These are phyloP conservation scores for Unio delphinus DNA, from an alignment of 2,888 invertebrate genomes.

Conservation along the genomic window DNA sequence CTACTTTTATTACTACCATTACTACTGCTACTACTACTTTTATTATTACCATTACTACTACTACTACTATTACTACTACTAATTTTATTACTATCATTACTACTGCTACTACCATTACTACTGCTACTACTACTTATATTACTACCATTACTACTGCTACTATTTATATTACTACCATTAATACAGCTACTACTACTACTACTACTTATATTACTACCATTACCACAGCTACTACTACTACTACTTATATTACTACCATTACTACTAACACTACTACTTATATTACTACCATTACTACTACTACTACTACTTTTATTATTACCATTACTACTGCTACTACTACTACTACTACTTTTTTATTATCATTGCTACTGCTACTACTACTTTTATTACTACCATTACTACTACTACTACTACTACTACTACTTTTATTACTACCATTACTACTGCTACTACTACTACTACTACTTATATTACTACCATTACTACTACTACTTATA, in stretches of 20 bases:
- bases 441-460: not conserved
- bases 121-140: slow-evolving; percentile 7
- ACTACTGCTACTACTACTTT: slow-evolving; percentile 12
- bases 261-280: slow-evolving; percentile 5
- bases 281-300: slow-evolving; percentile 32
- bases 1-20: slow-evolving; percentile 11
- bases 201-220: not conserved
- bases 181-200: not conserved
- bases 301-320: slow-evolving; percentile 5
- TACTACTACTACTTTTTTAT: not conserved
- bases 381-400: slow-evolving; percentile 1
- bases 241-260: slow-evolving; percentile 7
- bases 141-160: slow-evolving; percentile 76
- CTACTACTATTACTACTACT: slow-evolving; percentile 14
- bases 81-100: slow-evolving; percentile 69
- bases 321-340: slow-evolving; percentile 3
- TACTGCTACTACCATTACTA: slow-evolving; percentile 74
- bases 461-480: not conserved
- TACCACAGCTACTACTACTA: not conserved
- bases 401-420: slow-evolving; percentile 8
- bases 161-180: slow-evolving; percentile 45
- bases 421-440: slow-evolving; percentile 1
- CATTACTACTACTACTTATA: slow-evolving; percentile 9
- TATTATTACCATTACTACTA: slow-evolving; percentile 14
- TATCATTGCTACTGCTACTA: slow-evolving; percentile 2